phyloP scores from a whole-genome alignment of 1,140 invertebrate genomes.

The Agrilus planipennis region DNA sequence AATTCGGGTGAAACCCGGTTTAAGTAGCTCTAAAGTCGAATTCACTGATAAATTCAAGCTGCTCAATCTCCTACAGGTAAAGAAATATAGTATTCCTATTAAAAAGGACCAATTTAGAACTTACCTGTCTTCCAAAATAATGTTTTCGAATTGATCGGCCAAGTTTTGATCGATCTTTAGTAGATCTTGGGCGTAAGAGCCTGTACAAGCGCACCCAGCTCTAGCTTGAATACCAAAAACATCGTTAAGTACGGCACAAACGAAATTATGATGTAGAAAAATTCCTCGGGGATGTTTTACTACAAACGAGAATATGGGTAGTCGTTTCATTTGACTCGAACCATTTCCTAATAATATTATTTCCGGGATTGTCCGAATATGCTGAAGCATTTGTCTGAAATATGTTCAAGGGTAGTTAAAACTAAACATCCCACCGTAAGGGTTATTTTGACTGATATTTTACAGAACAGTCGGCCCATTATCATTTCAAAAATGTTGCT shows the following conservation, averaged over 20 bases:
- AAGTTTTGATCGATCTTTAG: constrained; percentile 70
- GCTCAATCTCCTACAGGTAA: constrained; percentile 40
- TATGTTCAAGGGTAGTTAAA: too few relatives aligned
- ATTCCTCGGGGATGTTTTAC: constrained; percentile 66
- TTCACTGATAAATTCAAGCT: constrained; percentile 47
- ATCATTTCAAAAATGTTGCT: too few relatives aligned
- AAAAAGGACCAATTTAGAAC: too few relatives aligned
- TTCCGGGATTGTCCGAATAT: constrained; percentile 62
- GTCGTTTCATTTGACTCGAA: constrained; percentile 46
- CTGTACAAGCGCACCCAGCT: constrained; percentile 74
- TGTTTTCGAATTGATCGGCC: constrained; percentile 61
- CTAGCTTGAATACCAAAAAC: constrained; percentile 85
- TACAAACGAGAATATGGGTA: constrained; percentile 80
- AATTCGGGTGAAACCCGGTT: constrained; percentile 78
- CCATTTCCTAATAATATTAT: constrained; percentile 67
- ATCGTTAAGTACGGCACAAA: constrained; percentile 79
- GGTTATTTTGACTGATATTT: too few relatives aligned
- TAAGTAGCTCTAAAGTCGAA: constrained; percentile 57
- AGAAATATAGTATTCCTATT: too few relatives aligned
- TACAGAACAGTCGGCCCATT: too few relatives aligned
- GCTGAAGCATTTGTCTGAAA: constrained; percentile 59
- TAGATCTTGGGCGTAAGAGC: constrained; percentile 71
- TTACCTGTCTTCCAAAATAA: constrained; percentile 64
- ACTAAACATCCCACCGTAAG: too few relatives aligned
- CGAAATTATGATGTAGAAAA: constrained; percentile 84